Conservation (phyloP, 2,888 invertebrate genomes). For the Pheosia gnoma region DNA sequence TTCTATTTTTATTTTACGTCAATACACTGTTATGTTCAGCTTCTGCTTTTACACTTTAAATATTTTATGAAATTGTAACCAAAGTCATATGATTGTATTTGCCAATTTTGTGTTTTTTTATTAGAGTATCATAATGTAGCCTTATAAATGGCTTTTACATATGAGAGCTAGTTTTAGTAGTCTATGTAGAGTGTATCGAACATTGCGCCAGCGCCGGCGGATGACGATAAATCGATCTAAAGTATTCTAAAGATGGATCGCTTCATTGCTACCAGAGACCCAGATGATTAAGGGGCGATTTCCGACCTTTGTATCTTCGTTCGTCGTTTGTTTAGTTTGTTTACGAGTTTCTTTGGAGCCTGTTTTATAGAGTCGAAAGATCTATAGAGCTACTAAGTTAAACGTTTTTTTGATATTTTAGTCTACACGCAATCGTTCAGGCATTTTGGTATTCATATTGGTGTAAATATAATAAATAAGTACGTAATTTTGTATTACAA, state of each 20-base stretch:
- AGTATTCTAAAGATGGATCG: constrained; percentile 49
- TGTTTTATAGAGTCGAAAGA: constrained; percentile 25
- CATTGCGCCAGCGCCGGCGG: constrained; percentile 27
- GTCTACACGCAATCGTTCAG: too few species aligned
- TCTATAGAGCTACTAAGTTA: constrained; percentile 14
- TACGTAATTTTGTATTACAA: constrained; percentile 13
- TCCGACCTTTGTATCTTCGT: constrained; percentile 42
- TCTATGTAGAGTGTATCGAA: constrained; percentile 2
- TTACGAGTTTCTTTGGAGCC: constrained; percentile 46
- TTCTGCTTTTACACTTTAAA: constrained; percentile 32
- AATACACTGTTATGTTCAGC: constrained; percentile 39
- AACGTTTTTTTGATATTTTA: too few species aligned
- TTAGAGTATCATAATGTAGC: neutral
- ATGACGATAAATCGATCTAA: constrained; percentile 27
- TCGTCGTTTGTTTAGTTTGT: constrained; percentile 37
- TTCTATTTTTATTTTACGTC: constrained; percentile 59
- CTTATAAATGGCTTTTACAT: neutral
- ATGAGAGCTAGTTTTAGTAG: neutral
- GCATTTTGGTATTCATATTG: neutral
- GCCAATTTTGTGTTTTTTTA: neutral
- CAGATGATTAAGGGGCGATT: constrained; percentile 47
- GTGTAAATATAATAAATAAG: neutral
- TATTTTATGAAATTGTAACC: constrained; percentile 7
- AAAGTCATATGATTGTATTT: neutral
- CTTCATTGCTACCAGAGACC: constrained; percentile 41